phyloP scores from a whole-genome alignment of 2,113 vertebrate genomes.

The Gallinago jamesoni region DNA sequence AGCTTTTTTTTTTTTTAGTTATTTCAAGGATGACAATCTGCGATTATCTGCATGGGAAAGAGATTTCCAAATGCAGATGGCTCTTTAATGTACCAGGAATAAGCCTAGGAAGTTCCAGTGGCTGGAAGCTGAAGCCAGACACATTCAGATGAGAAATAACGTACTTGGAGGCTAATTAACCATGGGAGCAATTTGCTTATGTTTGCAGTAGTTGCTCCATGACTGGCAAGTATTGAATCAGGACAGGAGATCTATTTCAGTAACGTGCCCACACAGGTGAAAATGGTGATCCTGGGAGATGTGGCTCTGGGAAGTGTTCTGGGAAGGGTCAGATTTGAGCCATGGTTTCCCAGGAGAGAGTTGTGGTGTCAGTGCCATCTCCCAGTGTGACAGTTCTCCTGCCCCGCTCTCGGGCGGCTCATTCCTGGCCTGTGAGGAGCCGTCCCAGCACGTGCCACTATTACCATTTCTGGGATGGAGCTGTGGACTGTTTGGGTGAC shows the following conservation, averaged over 20 bases:
- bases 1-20: background rate
- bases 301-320: background rate
- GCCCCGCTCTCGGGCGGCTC: background rate
- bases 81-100: background rate
- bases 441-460: background rate
- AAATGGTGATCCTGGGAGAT: background rate
- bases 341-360: background rate
- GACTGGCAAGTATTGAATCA: background rate
- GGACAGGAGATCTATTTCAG: background rate
- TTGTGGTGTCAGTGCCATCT: background rate
- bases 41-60: background rate
- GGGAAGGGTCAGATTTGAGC: background rate
- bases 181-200: constrained; percentile 11
- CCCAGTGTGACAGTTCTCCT: background rate
- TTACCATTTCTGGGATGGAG: background rate
- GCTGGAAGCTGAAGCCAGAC: background rate
- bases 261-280: background rate
- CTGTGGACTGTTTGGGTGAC: background rate
- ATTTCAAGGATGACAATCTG: background rate
- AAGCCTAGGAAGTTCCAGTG: background rate
- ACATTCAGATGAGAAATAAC: constrained; percentile 39
- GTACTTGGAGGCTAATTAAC: constrained; percentile 14
- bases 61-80: background rate
- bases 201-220: background rate
- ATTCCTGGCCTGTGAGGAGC: background rate